Evolutionary conservation across 1,140 invertebrate species (phyloP).

Genomic region (Aphaenogaster ashmeadi): DNA sequence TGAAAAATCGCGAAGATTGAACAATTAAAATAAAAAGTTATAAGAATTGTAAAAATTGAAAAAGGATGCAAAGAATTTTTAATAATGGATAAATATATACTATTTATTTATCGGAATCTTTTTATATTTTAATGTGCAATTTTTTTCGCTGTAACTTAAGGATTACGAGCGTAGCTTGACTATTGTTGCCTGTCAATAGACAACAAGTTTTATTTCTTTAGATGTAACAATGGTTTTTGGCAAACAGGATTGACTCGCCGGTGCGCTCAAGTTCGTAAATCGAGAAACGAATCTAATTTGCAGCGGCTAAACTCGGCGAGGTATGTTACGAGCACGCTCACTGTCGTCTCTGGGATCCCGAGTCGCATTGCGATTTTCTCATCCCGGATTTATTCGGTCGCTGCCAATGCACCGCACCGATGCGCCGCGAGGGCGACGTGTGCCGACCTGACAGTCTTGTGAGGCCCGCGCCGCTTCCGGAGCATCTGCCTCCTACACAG

Average conservation of each 20-base stretch:
- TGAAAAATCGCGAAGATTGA: neutral
- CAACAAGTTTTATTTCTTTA: neutral
- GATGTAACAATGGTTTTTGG: neutral
- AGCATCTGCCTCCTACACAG: neutral
- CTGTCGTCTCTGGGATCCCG: constrained; percentile 93
- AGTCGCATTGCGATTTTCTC: constrained; percentile 95
- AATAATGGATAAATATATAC: neutral
- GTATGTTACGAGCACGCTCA: constrained; percentile 97
- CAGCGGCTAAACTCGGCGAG: constrained; percentile 94
- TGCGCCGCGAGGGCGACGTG: constrained; percentile 90
- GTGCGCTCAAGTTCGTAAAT: neutral
- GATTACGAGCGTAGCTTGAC: neutral
- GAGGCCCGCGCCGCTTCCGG: constrained; percentile 68
- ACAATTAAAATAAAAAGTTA: neutral
- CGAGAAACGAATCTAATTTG: constrained; percentile 75
- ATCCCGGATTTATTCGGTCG: constrained; percentile 96
- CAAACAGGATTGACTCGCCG: neutral
- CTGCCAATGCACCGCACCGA: constrained; percentile 93
- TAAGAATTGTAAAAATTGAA: neutral
- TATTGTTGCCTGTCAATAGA: neutral
- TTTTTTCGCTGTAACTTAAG: neutral
- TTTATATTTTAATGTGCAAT: neutral
- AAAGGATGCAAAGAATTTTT: neutral
- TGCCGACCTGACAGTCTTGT: constrained; percentile 85
- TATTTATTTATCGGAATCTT: neutral